phyloP scores from a whole-genome alignment of 2,797 vertebrate genomes.

The Sebastes matsubarae region DNA sequence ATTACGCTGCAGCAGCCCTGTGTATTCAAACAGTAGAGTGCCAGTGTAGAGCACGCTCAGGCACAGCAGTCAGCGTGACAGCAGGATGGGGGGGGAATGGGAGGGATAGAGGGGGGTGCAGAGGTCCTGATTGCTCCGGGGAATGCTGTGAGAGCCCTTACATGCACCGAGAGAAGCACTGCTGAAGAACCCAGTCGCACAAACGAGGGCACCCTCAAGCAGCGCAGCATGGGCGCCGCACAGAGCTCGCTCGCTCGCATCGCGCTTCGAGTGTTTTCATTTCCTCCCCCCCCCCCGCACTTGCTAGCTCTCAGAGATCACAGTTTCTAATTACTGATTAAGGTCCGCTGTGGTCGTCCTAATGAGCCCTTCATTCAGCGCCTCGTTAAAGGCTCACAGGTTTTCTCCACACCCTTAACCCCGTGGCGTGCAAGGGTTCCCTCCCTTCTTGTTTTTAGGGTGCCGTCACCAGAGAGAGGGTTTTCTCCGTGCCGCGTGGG shows the following conservation, averaged over 20 bases:
- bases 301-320: conserved; percentile 62
- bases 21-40: conserved; percentile 34
- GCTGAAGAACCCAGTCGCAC: conserved; percentile 49
- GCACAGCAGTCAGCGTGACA: conserved; percentile 44
- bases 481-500: background rate
- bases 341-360: conserved; percentile 67
- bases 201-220: conserved; percentile 69
- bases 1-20: conserved; percentile 28
- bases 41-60: conserved; percentile 7
- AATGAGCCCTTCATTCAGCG: conserved; percentile 73
- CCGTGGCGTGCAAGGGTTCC: conserved; percentile 1
- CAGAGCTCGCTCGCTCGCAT: conserved; percentile 1
- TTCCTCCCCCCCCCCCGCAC: conserved; percentile 14
- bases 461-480: background rate
- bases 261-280: conserved; percentile 62
- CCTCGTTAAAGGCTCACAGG: conserved; percentile 73
- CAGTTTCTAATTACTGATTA: conserved; percentile 74
- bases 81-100: background rate
- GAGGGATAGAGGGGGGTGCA: background rate
- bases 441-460: conserved; percentile 40
- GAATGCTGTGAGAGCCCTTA: conserved; percentile 55
- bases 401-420: conserved; percentile 55
- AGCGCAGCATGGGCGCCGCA: conserved; percentile 45
- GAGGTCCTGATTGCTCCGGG: conserved; percentile 60
- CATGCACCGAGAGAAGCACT: conserved; percentile 25